Base-by-base conservation (phyloP, 1,140 invertebrate species). In the Cyclargus thomasi region DNA sequence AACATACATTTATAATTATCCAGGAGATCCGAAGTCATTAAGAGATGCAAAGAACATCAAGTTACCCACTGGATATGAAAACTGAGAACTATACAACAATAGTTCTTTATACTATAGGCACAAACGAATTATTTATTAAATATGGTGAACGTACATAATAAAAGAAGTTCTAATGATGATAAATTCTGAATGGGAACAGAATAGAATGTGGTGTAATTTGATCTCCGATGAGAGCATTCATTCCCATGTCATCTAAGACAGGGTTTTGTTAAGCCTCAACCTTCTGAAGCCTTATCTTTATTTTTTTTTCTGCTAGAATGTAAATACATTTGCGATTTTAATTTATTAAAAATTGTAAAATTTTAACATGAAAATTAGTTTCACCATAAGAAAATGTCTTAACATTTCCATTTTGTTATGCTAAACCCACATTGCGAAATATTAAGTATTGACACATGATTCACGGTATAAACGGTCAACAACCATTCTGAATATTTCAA, bases 401-500 rank as follows among this genome's bases (percentile, higher is more conserved):
- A 16, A 47, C 39, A 47, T 47, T 16, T 4, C 11, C 14, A 14
- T 47, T 47, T 47, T 11, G 0, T 47, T 16, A 47, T 14, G 1
- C 39, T 47, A 11, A 16, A 1, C 8, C 39, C 3, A 47, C 39
- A 47, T 47, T 47, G 39, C 39, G 14, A 47, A 47, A 14, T n/a
- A 63, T 29, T 29, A 63, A 63, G n/a, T 66, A 21, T 68, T 70
- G 67, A 62, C 64, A 73, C 69, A 77, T 77, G 77, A 77, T 74
- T 79, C 77, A 81, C 66, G 72, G 72, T 67, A 74, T 77, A 67
- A 79, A 20, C 67, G 74, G 74, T 83, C 79, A 75, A 77, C 70
- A 69, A 63, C 69, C 71, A 18, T 18, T 78, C 78, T 79, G 81
- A 82, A 85, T 80, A 83, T 88, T 88, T 82, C 83, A 80, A 86